Evolutionary conservation across 1,140 invertebrate genomes (phyloP).

Genomic region (Ericerus pela): DNA sequence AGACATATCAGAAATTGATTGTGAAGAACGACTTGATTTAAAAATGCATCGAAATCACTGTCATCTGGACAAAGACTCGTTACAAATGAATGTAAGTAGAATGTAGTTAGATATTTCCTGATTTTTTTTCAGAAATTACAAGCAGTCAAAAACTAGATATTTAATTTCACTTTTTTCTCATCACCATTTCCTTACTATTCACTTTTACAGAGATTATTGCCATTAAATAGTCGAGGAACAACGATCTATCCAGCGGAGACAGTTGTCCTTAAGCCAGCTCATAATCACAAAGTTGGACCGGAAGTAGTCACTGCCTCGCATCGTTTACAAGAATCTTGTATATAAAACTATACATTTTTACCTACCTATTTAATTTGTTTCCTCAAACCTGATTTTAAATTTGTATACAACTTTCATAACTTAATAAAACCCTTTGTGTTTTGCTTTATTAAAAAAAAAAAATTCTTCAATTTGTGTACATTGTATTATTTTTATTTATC

Average conservation of each 20-base stretch:
- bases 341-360: slow-evolving; percentile 49
- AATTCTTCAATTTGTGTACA: too few relatives aligned
- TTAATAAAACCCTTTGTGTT: too few relatives aligned
- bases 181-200: too few relatives aligned
- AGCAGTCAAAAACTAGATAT: too few relatives aligned
- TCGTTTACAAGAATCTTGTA: slow-evolving; percentile 72
- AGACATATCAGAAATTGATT: slow-evolving; percentile 1
- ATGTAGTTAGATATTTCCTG: too few relatives aligned
- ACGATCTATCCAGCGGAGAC: slow-evolving; percentile 27
- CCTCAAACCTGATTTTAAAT: too few relatives aligned
- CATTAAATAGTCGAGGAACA: slow-evolving; percentile 42
- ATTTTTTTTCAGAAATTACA: too few relatives aligned
- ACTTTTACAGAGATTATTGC: slow-evolving; percentile 17
- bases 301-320: slow-evolving; percentile 68
- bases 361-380: slow-evolving; percentile 5
- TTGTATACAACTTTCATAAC: too few relatives aligned
- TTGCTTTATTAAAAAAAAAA: too few relatives aligned
- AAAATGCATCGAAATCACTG: slow-evolving; percentile 13
- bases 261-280: slow-evolving; percentile 35
- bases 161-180: slow-evolving; percentile 29
- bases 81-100: slow-evolving; percentile 21
- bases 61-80: slow-evolving; percentile 16
- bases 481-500: too few relatives aligned
- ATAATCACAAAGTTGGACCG: slow-evolving; percentile 41
- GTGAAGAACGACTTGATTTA: background rate